Evolutionary conservation across 2,888 invertebrate species (phyloP).

Genomic region (Mesorhabditis sp.): DNA sequence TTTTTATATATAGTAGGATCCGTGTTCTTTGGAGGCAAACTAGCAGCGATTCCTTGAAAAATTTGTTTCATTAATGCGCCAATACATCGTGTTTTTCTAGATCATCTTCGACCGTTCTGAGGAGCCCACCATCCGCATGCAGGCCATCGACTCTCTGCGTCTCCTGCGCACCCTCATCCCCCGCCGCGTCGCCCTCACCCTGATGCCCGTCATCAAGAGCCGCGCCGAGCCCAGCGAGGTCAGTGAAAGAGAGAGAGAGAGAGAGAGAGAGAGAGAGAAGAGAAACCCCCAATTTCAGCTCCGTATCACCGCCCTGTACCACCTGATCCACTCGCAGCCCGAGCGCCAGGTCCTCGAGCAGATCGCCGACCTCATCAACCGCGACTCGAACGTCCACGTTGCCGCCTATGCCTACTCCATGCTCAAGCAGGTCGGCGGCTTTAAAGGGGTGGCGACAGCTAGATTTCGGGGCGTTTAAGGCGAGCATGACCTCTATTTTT

Average conservation of each 20-base stretch:
- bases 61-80: no score
- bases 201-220: conserved; percentile 50
- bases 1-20: no score
- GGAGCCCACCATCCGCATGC: conserved; percentile 32
- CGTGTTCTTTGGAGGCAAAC: no score
- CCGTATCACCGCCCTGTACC: conserved; percentile 42
- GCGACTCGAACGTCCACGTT: conserved; percentile 41
- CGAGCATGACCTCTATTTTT: no score
- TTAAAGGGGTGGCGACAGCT: no score
- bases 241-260: conserved; percentile 19
- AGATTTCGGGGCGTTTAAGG: no score
- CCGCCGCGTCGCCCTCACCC: conserved; percentile 27
- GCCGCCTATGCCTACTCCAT: conserved; percentile 36
- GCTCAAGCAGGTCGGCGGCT: conserved; percentile 22
- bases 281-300: conserved; percentile 32
- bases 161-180: conserved; percentile 26
- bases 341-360: conserved; percentile 35
- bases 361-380: conserved; percentile 30
- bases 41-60: no score
- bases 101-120: conserved; percentile 39
- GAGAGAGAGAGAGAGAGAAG: conserved; percentile 17
- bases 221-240: conserved; percentile 32
- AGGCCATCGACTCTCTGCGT: conserved; percentile 51
- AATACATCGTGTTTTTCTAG: not conserved
- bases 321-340: conserved; percentile 40